phyloP scores from a whole-genome alignment of 1,140 invertebrate species.

The Ips typographus region DNA sequence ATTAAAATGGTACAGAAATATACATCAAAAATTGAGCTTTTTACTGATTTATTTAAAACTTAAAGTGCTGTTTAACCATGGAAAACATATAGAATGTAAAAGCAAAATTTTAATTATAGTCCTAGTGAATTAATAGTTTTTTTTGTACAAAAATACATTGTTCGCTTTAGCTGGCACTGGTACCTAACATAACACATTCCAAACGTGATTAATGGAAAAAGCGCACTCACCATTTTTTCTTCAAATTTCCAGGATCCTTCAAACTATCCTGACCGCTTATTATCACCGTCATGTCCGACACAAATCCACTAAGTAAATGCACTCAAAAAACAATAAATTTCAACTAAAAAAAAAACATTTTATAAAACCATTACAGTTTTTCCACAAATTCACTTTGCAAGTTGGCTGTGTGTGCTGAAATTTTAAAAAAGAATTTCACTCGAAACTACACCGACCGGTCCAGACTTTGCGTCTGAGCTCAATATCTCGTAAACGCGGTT shows the following conservation, averaged over 20 bases:
- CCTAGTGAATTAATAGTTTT: constrained; percentile 11
- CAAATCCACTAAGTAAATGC: no score
- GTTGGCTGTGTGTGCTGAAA: no score
- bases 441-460: no score
- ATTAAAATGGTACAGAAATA: no score
- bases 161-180: not conserved
- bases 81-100: not conserved
- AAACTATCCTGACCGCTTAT: constrained; percentile 24
- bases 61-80: not conserved
- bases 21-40: no score
- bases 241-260: constrained; percentile 19
- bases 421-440: no score
- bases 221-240: constrained; percentile 23
- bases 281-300: constrained; percentile 17
- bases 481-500: no score
- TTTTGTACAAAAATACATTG: constrained; percentile 4
- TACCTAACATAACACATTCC: not conserved
- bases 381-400: no score
- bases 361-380: no score
- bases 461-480: no score
- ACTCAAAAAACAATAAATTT: no score
- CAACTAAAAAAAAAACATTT: no score
- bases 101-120: constrained; percentile 2
- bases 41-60: not conserved
- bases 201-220: not conserved